These are phyloP conservation scores for Sphaerophoria rueppellii DNA, from an alignment of 2,888 invertebrate genomes.

Conservation along the genomic window DNA sequence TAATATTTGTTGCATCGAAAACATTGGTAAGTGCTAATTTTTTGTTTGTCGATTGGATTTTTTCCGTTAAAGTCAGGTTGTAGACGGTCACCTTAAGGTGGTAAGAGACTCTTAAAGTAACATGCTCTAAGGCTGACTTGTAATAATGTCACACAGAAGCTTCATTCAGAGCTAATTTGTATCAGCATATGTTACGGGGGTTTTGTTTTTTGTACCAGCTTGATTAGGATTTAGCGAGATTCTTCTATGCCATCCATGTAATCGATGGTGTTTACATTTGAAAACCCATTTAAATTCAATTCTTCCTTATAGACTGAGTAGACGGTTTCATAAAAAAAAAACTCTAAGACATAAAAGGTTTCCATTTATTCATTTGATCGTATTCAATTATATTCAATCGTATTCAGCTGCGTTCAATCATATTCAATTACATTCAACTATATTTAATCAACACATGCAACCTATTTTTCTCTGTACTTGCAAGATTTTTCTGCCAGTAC, in stretches of 20 bases:
- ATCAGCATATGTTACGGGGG: background rate
- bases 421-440: too few relatives aligned
- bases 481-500: too few relatives aligned
- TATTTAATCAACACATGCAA: too few relatives aligned
- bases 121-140: slow-evolving; percentile 5
- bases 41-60: slow-evolving; percentile 54
- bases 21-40: slow-evolving; percentile 67
- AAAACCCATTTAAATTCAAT: too few relatives aligned
- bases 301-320: too few relatives aligned
- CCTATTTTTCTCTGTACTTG: too few relatives aligned
- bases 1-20: slow-evolving; percentile 43
- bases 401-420: too few relatives aligned
- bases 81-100: slow-evolving; percentile 53
- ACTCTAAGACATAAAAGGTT: too few relatives aligned
- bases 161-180: slow-evolving; percentile 57
- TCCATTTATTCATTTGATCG: too few relatives aligned
- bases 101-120: slow-evolving; percentile 33
- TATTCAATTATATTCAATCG: too few relatives aligned
- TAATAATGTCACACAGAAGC: slow-evolving; percentile 46
- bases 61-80: slow-evolving; percentile 6
- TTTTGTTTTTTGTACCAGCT: background rate
- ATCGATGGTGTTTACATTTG: too few relatives aligned
- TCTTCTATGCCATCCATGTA: background rate
- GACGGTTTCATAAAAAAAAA: too few relatives aligned
- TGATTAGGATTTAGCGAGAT: slow-evolving; percentile 13